Evolutionary conservation across 2,888 invertebrate species (phyloP).

Genomic region (Cerastis rubricosa): DNA sequence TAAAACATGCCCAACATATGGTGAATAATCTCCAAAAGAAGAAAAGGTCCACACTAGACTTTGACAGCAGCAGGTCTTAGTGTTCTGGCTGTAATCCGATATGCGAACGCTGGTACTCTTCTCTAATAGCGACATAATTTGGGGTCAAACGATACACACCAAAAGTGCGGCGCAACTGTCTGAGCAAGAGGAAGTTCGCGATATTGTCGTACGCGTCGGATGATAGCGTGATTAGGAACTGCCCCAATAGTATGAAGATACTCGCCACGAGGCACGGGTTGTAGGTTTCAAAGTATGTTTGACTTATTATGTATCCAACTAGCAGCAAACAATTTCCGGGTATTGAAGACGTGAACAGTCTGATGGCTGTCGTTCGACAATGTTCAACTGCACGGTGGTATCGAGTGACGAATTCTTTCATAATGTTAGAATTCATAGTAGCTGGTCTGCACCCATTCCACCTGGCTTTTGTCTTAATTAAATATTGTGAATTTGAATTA

Average conservation of each 20-base stretch:
- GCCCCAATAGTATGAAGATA: constrained; percentile 69
- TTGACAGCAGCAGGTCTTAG: not conserved
- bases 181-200: constrained; percentile 65
- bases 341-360: constrained; percentile 65
- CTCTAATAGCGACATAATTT: constrained; percentile 73
- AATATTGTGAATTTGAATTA: not conserved
- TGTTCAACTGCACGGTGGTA: constrained; percentile 50
- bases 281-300: constrained; percentile 59
- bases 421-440: constrained; percentile 66
- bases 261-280: constrained; percentile 62
- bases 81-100: too few species aligned
- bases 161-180: constrained; percentile 58
- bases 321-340: constrained; percentile 70
- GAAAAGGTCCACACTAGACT: not conserved
- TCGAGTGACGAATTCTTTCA: constrained; percentile 51
- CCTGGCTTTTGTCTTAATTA: not conserved
- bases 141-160: constrained; percentile 70
- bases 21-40: constrained; percentile 73
- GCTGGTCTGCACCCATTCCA: constrained; percentile 36
- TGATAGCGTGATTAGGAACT: constrained; percentile 67
- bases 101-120: constrained; percentile 69
- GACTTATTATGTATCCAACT: constrained; percentile 70
- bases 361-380: constrained; percentile 47
- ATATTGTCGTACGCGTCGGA: constrained; percentile 64
- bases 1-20: constrained; percentile 80